Evolutionary conservation across 1,140 invertebrate species (phyloP), one percentile per base, ranked within the genome.

Genomic region (Trinorchestia longiramus): DNA sequence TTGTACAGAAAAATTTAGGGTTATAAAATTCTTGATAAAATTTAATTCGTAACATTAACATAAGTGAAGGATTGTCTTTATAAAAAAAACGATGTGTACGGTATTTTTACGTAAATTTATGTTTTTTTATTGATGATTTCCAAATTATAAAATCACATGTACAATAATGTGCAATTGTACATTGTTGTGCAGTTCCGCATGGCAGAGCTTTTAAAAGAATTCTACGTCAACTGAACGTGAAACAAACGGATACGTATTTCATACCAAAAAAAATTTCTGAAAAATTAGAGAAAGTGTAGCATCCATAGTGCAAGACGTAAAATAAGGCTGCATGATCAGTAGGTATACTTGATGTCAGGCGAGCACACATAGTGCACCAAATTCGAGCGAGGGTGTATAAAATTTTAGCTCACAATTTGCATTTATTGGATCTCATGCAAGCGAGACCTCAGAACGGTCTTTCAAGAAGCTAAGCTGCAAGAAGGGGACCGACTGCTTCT

Each of bases 401-500:
- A 77, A 77, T 77, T 77, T 77, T 36, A 77, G 62, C 28, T 77
- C 62, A 77, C 62, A 77, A 77, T 77, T 77, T 77, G 62, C 62
- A 77, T 77, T 77, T 77, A 77, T 77, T 77, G 62, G 62, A 77
- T 1, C 44, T 47, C 19, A 94, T 94, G 43, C 43, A 94, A 94
- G 40, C 36, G 43, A 45, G 40, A 43, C 43, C 43, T 4, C 44
- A 94, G 92, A 90, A 90, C 6, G 92, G 40, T 44, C 43, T 94
- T 47, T 28, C 92, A 41, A 94, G 43, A 94, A 43, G 44, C 36
- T 94, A 94, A 47, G 44, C 40, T 19, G 41, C 43, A 40, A 40
- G 92, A 43, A 47, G 43, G 43, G 43, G 44, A 44, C 92, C 44
- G 44, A 94, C 92, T 94, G 92, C 43, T 47, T 43, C 92, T 94